A percentile compares a stretch with the other conserved stretches of the same genome.
Conservation (phyloP, 1,140 invertebrate genomes). For the Whitmania pigra region DNA sequence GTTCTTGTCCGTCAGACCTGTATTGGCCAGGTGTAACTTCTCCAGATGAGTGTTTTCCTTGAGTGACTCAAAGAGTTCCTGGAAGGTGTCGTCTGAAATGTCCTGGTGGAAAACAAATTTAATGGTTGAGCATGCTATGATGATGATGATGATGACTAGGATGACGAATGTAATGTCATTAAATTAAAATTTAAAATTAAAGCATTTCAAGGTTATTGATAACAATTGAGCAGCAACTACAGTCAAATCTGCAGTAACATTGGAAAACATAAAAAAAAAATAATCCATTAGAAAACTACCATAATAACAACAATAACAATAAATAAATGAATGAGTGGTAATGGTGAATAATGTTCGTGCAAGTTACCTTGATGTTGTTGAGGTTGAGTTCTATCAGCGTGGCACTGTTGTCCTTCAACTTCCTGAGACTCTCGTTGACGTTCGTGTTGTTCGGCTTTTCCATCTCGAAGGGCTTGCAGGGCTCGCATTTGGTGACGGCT, state of each 20-base stretch:
- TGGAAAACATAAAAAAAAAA: no score
- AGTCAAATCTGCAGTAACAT: no score
- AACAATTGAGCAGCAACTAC: no score
- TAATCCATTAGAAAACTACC: no score
- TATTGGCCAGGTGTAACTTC: conserved; percentile 80
- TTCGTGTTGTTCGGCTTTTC: conserved; percentile 89
- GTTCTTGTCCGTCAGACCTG: conserved; percentile 74
- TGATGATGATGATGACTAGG: no score
- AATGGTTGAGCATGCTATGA: conserved; percentile 31
- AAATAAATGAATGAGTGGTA: conserved; percentile 1
- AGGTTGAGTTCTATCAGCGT: conserved; percentile 44
- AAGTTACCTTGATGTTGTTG: conserved; percentile 40
- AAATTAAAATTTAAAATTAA: no score
- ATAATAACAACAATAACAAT: neutral
- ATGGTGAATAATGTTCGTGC: neutral
- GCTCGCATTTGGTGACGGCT: conserved; percentile 82
- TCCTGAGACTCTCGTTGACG: conserved; percentile 73
- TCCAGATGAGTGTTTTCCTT: conserved; percentile 80
- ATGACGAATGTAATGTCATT: no score
- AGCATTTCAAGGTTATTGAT: no score
- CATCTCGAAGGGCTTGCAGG: conserved; percentile 69
- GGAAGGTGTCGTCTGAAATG: conserved; percentile 88
- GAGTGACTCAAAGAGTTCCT: conserved; percentile 72
- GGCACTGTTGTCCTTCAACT: conserved; percentile 72
- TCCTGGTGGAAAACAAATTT: conserved; percentile 53